Evolutionary conservation across 92 coral and sea anemone species (phyloP).

Genomic region (Heliopora coerulea): DNA sequence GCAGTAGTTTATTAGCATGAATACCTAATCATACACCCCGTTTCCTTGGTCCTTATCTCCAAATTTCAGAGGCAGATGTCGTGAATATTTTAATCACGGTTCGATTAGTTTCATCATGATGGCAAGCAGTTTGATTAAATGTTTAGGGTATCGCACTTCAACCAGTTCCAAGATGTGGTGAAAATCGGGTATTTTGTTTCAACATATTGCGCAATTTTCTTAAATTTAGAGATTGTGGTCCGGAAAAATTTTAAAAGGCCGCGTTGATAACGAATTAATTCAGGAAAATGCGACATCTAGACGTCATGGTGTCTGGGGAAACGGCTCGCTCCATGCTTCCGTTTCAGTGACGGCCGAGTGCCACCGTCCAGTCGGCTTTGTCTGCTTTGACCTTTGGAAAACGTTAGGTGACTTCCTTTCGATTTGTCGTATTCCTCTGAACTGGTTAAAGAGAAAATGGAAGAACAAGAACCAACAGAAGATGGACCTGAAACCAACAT

Average conservation of each 20-base stretch:
- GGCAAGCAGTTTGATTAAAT: too few relatives aligned
- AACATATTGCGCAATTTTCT: neutral
- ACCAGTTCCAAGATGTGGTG: too few relatives aligned
- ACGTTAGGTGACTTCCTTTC: neutral
- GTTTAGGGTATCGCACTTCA: too few relatives aligned
- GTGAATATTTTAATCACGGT: too few relatives aligned
- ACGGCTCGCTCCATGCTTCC: neutral
- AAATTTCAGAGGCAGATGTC: too few relatives aligned
- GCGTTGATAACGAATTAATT: neutral
- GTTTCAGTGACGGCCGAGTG: neutral
- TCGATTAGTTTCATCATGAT: too few relatives aligned
- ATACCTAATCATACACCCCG: too few relatives aligned
- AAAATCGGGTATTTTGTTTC: neutral
- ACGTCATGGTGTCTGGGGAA: too few relatives aligned
- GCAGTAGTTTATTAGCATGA: too few relatives aligned
- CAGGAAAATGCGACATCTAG: too few relatives aligned
- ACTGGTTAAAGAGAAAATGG: neutral
- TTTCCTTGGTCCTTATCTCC: too few relatives aligned
- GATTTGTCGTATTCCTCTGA: too few relatives aligned
- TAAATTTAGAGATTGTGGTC: neutral
- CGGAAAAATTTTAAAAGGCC: neutral
- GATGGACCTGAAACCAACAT: neutral
- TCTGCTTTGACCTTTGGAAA: neutral
- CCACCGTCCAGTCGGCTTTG: neutral
- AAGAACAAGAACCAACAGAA: neutral